Evolutionary conservation across 2,888 invertebrate species (phyloP), one percentile per base, ranked within the genome.

Genomic region (Stenurella melanura): DNA sequence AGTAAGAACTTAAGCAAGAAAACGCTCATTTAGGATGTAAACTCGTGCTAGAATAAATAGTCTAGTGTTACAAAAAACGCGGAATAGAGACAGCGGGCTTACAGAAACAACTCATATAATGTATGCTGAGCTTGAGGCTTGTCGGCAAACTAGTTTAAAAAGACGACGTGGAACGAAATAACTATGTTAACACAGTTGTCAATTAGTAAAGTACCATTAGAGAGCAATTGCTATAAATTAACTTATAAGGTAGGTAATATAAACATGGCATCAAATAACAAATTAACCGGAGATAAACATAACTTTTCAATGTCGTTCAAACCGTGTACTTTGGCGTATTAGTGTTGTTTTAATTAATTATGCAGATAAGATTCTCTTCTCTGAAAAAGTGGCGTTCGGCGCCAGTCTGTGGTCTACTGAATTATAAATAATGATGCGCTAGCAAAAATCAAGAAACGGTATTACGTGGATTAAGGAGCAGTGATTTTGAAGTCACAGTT

Each of bases 161-260:
- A 69, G 18, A 26, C 17, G 30, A 69, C 60, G 26, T 42, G 70
- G 69, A 58, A 68, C 58, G 72, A 54, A 73, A 73, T 73, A 56
- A 56, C 64, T 54, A 61, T 74, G 74, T 74, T 73, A 73, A 73
- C 73, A 73, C 38, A 64, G 57, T 73, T 66, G 73, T 73, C 67
- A 74, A 74, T 74, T 74, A 66, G 74, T 69, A 54, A 54, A 56
- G 64, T 68, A 61, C 60, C 74, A 66, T 75, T 70, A 56, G 34
- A 70, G 64, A 69, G 76, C 75, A 78, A 78, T 80, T 77, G 76
- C 77, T 75, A 82, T 82, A 80, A 82, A 82, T 82, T 81, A 82
- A 66, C 80, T 80, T 76, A 82, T 68, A 78, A 78, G 74, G 63
- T 67, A 69, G 66, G 69, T 60, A 78, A 74, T 76, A 78, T 67